A percentile compares a stretch with the other conserved stretches of the same genome.
Evolutionary conservation across 1,140 invertebrate genomes (phyloP).

Genomic region (Cydia amplana): DNA sequence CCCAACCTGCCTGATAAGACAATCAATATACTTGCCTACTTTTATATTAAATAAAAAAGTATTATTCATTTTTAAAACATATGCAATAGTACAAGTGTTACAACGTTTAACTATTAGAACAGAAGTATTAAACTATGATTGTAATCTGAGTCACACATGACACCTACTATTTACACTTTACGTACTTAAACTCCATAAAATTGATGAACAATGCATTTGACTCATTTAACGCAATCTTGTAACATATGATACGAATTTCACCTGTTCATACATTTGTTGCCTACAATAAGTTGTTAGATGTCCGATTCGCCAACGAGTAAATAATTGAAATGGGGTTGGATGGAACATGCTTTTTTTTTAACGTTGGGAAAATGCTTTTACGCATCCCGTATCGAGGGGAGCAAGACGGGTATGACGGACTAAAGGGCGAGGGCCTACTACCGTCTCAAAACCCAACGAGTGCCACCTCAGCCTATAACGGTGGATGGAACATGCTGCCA

Average conservation of each 20-base stretch:
- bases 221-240: slow-evolving; percentile 21
- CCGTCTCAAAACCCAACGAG: no score
- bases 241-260: not conserved
- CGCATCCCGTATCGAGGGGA: no score
- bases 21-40: not conserved
- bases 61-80: not conserved
- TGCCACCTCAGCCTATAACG: no score
- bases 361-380: no score
- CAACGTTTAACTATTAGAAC: not conserved
- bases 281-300: no score
- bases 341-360: no score
- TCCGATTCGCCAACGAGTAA: no score
- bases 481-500: no score
- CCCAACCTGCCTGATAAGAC: no score
- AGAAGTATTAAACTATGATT: not conserved
- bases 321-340: no score
- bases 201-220: slow-evolving; percentile 30
- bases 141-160: slow-evolving; percentile 10
- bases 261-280: slow-evolving; percentile 8
- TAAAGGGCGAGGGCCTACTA: no score
- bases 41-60: not conserved
- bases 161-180: not conserved
- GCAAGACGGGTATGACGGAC: no score
- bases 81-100: not conserved
- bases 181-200: slow-evolving; percentile 20